phyloP scores from a whole-genome alignment of 2,113 vertebrate species.

The Paraplagusia blochii region DNA sequence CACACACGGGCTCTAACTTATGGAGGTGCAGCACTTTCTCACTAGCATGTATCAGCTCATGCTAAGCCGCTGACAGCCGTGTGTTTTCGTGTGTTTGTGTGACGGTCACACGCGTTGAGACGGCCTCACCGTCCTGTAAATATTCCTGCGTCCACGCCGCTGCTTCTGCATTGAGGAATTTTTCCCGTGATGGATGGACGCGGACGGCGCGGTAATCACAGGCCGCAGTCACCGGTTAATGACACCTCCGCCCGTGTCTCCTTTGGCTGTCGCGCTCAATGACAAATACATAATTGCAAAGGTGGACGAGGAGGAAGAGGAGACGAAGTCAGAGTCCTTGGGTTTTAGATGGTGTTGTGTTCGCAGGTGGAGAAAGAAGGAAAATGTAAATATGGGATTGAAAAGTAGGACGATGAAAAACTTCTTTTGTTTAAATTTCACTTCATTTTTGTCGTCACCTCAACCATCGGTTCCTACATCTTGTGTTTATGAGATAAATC shows the following conservation, averaged over 20 bases:
- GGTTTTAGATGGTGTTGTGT: too few species aligned
- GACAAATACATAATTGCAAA: conserved; percentile 25
- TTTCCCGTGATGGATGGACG: conserved; percentile 37
- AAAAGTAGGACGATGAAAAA: too few species aligned
- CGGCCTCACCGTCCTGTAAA: conserved; percentile 43
- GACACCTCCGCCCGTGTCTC: conserved; percentile 21
- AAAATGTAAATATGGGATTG: too few species aligned
- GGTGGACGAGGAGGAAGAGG: background rate
- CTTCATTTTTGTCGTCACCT: too few species aligned
- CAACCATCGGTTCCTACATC: too few species aligned
- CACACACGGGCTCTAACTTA: conserved; percentile 26
- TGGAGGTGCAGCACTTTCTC: conserved; percentile 55
- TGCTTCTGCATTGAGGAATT: conserved; percentile 44
- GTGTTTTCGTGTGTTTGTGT: conserved; percentile 25
- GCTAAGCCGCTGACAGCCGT: conserved; percentile 57
- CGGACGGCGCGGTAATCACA: conserved; percentile 45
- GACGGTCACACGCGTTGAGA: conserved; percentile 18
- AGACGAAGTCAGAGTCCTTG: background rate
- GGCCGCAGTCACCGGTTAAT: conserved; percentile 34
- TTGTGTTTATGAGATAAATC: too few species aligned
- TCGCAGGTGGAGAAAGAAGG: too few species aligned
- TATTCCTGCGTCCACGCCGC: conserved; percentile 34
- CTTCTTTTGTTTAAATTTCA: too few species aligned
- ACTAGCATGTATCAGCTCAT: conserved; percentile 48
- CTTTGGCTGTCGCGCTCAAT: conserved; percentile 27